Evolutionary conservation across 2,113 vertebrate species (phyloP).

Genomic region (Neoarius graeffei): DNA sequence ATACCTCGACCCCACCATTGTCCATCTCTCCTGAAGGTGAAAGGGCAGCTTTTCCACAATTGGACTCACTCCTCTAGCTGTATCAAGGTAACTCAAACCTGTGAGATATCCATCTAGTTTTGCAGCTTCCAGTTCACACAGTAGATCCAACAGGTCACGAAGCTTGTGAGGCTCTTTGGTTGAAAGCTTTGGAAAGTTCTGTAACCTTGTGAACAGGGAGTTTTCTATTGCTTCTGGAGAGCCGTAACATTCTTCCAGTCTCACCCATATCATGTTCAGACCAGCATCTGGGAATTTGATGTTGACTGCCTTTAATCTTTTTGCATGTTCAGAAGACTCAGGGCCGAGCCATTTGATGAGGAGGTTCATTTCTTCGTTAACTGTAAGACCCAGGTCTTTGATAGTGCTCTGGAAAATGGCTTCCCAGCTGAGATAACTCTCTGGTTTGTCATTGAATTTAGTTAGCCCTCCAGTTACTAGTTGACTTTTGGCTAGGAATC

Average conservation of each 20-base stretch:
- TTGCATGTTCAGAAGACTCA: neutral
- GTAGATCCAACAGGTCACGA: neutral
- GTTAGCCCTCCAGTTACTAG: neutral
- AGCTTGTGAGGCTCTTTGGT: neutral
- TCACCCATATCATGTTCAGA: neutral
- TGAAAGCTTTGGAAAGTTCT: constrained; percentile 4
- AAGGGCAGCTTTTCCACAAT: constrained; percentile 16
- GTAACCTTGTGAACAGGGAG: neutral
- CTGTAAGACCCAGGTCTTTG: neutral
- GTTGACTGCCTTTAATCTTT: neutral
- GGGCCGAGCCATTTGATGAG: constrained; percentile 2
- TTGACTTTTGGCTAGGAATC: neutral
- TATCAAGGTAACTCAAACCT: neutral
- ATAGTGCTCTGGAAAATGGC: neutral
- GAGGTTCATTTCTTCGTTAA: neutral
- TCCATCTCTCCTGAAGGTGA: constrained; percentile 3
- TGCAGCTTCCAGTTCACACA: neutral
- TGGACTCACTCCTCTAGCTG: neutral
- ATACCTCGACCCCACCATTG: neutral
- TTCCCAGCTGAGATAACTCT: neutral
- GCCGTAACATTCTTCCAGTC: neutral
- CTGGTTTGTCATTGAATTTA: neutral
- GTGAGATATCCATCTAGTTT: neutral
- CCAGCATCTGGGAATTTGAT: neutral
- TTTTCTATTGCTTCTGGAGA: neutral